Evolutionary conservation across 2,113 vertebrate genomes (phyloP), one percentile per base, ranked within the genome.

Genomic region (Channa argus): DNA sequence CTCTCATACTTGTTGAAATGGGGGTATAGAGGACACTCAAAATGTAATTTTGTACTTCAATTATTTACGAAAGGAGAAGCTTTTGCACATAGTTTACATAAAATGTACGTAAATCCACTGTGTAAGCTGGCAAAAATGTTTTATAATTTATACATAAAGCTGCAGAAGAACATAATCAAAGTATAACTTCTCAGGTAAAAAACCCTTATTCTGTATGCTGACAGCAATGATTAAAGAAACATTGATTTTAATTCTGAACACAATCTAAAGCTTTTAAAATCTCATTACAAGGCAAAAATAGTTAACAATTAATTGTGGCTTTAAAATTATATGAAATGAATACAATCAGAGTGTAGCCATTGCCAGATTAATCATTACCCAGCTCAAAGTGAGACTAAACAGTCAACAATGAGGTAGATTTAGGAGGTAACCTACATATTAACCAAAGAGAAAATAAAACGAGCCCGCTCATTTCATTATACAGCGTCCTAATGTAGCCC

Each of bases 351-450:
- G 8, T 6, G 33, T 2, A 33, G 14, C 11, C 43, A 38, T 1
- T 63, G 12, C 53, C 49, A 39, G 61, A 63, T 76, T 80, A 68
- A 73, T 59, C 14, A 62, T 34, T 15, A 47, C n/a, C n/a, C 13
- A 38, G 14, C 11, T 53, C 15, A 63, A 44, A 66, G n/a, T 51
- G 12, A 15, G 2, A 63, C 4, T 55, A 50, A 62, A 71, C 33
- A 66, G 50, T 65, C 14, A 63, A 36, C 38, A 56, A 62, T 5
- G 5, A 34, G 24, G n/a, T 80, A 55, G 56, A 76, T 77, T 73
- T 70, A 67, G 63, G 41, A 15, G 56, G 37, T 39, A 77, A 64
- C 60, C 69, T 60, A 56, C 24, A 77, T 58, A 61, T 59, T 44
- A 65, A 62, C 39, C 39, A 41, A 41, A 41, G 39, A 7, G 4